phyloP scores from a whole-genome alignment of 2,888 invertebrate genomes.

The Ariolimax columbianus region DNA sequence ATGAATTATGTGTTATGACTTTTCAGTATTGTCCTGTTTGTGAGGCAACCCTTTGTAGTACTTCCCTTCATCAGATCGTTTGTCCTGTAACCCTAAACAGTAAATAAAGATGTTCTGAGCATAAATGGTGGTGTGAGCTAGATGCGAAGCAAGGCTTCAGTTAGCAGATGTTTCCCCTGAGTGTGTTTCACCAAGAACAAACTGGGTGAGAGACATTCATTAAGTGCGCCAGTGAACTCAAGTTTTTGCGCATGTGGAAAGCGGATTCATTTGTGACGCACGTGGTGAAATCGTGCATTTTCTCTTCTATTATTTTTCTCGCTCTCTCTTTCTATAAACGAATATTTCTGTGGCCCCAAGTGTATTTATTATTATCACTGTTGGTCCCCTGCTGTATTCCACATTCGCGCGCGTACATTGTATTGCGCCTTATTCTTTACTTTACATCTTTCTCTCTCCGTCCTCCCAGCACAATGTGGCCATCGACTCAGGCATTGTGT shows the following conservation, averaged over 20 bases:
- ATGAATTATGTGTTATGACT: too few relatives aligned
- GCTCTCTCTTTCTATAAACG: neutral
- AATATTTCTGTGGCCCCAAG: neutral
- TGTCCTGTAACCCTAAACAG: too few relatives aligned
- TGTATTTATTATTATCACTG: neutral
- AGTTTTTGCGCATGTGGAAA: neutral
- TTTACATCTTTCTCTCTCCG: slow-evolving; percentile 2
- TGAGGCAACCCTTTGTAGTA: too few relatives aligned
- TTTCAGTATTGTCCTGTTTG: too few relatives aligned
- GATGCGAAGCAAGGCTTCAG: neutral
- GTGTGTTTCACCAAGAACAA: neutral
- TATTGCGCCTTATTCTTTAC: neutral
- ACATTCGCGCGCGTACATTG: neutral
- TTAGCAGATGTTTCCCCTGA: slow-evolving; percentile 8
- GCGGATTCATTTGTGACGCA: neutral
- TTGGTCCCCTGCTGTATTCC: neutral
- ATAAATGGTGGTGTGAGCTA: neutral
- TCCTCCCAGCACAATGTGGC: neutral
- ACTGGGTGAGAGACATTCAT: neutral
- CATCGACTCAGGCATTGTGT: slow-evolving; percentile 21
- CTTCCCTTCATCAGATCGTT: too few relatives aligned
- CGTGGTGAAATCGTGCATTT: neutral
- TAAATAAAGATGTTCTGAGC: neutral
- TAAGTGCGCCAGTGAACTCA: neutral
- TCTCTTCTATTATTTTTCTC: neutral